Conservation (phyloP, 1,140 invertebrate species). For the Schlechtendalia chinensis region DNA sequence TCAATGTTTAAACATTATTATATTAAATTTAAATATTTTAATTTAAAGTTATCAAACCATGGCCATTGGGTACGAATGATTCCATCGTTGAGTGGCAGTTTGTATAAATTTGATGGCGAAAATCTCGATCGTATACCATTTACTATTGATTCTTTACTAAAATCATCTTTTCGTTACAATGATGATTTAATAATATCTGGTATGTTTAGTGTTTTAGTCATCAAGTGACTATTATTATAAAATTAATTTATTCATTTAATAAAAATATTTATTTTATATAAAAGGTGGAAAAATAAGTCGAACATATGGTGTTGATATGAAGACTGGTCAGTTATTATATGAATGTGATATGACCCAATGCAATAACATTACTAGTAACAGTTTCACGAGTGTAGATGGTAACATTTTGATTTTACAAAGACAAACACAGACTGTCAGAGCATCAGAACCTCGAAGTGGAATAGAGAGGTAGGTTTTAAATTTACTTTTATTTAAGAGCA, state of each 20-base stretch:
- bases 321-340: slow-evolving; percentile 74
- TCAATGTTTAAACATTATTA: neutral
- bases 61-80: slow-evolving; percentile 84
- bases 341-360: slow-evolving; percentile 76
- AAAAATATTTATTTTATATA: slow-evolving; percentile 47
- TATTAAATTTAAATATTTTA: neutral
- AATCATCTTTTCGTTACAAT: slow-evolving; percentile 78
- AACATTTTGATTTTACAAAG: slow-evolving; percentile 69
- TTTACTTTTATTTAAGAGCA: neutral
- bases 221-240: no score
- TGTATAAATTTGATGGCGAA: slow-evolving; percentile 89
- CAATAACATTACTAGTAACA: slow-evolving; percentile 60
- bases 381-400: slow-evolving; percentile 63
- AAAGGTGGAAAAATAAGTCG: slow-evolving; percentile 61
- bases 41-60: slow-evolving; percentile 73
- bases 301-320: slow-evolving; percentile 69
- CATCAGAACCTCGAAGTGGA: slow-evolving; percentile 78
- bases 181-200: slow-evolving; percentile 86
- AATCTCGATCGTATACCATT: slow-evolving; percentile 83
- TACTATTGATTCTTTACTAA: slow-evolving; percentile 78
- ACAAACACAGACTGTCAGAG: slow-evolving; percentile 80
- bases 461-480: slow-evolving; percentile 68
- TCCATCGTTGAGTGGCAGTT: slow-evolving; percentile 82
- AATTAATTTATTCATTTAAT: neutral
- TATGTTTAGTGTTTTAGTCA: slow-evolving; percentile 54